phyloP scores from a whole-genome alignment of 2,113 vertebrate genomes.

The Nothobranchius furzeri region DNA sequence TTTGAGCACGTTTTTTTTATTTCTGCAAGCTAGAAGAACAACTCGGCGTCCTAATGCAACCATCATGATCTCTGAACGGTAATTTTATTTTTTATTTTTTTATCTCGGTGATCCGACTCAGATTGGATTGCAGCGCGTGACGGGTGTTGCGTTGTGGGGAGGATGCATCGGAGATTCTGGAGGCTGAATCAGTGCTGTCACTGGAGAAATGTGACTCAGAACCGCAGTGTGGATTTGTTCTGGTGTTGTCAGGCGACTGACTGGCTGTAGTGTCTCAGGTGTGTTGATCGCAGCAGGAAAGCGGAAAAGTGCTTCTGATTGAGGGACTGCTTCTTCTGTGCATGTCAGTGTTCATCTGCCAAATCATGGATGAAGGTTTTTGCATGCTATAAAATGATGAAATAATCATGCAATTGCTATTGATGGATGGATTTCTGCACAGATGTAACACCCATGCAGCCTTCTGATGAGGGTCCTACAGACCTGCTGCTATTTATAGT shows the following conservation, averaged over 20 bases:
- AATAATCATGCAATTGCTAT: neutral
- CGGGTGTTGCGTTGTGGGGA: neutral
- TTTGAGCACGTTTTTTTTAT: neutral
- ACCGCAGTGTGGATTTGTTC: conserved; percentile 47
- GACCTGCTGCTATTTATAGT: conserved; percentile 75
- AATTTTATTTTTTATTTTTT: conserved; percentile 21
- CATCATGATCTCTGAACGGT: conserved; percentile 60
- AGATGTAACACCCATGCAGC: conserved; percentile 26
- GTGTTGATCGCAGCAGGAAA: conserved; percentile 24
- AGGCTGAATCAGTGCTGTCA: conserved; percentile 8
- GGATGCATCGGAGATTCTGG: too few species aligned
- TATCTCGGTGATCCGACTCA: conserved; percentile 8
- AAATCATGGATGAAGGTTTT: neutral
- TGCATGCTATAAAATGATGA: neutral
- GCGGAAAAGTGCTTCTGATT: conserved; percentile 12
- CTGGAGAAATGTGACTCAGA: conserved; percentile 9
- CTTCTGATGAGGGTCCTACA: conserved; percentile 38
- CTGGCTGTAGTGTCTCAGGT: conserved; percentile 2
- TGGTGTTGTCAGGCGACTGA: conserved; percentile 11
- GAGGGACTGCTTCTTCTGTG: neutral
- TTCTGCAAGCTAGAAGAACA: conserved; percentile 13
- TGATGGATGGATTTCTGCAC: conserved; percentile 1
- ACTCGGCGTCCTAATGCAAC: conserved; percentile 29
- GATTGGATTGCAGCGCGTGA: neutral
- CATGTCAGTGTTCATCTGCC: conserved; percentile 43